phyloP scores from a whole-genome alignment of 2,797 vertebrate genomes.

The Coregonus ussuriensis region DNA sequence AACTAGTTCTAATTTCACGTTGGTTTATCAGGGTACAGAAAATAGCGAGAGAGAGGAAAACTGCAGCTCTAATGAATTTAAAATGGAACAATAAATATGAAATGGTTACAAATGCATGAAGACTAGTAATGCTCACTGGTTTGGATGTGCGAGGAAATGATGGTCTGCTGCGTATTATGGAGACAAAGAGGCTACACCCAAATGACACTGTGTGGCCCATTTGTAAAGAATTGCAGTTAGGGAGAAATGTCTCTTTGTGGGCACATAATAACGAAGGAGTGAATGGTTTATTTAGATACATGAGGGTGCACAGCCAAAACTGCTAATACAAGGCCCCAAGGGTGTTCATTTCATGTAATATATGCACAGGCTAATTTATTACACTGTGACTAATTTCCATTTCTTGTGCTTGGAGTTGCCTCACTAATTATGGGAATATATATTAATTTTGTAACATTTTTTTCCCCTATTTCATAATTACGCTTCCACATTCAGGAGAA shows the following conservation, averaged over 20 bases:
- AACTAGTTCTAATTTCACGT: slow-evolving; percentile 91
- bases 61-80: slow-evolving; percentile 76
- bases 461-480: slow-evolving; percentile 92
- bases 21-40: slow-evolving; percentile 73
- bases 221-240: slow-evolving; percentile 65
- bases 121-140: slow-evolving; percentile 62
- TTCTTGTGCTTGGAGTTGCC: slow-evolving; percentile 98
- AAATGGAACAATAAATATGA: slow-evolving; percentile 77
- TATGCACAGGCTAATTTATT: slow-evolving; percentile 98
- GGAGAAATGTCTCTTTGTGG: slow-evolving; percentile 73
- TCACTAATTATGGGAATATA: slow-evolving; percentile 87
- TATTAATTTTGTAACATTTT: slow-evolving; percentile 79
- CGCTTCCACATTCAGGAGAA: slow-evolving; percentile 83
- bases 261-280: slow-evolving; percentile 77
- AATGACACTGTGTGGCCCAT: slow-evolving; percentile 65
- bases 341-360: slow-evolving; percentile 90
- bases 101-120: slow-evolving; percentile 65
- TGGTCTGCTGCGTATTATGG: slow-evolving; percentile 36
- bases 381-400: slow-evolving; percentile 99
- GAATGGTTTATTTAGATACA: slow-evolving; percentile 88
- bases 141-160: slow-evolving; percentile 43
- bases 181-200: slow-evolving; percentile 73
- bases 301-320: slow-evolving; percentile 84
- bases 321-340: slow-evolving; percentile 85
- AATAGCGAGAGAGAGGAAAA: slow-evolving; percentile 67